phyloP scores from a whole-genome alignment of 2,797 vertebrate species.

The Hydrolagus colliei region DNA sequence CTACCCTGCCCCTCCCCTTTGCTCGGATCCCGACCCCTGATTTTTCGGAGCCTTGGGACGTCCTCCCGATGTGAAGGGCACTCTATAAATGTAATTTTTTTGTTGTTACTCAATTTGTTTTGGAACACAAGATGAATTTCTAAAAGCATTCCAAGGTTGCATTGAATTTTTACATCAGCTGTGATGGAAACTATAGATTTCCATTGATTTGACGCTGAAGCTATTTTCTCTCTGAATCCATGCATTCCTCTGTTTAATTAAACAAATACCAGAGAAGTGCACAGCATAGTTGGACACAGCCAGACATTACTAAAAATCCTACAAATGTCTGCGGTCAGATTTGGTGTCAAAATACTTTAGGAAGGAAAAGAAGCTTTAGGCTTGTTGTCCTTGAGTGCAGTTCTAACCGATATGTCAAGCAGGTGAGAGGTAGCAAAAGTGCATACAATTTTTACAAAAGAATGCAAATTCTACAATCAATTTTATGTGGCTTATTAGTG shows the following conservation, averaged over 20 bases:
- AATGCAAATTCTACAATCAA: not conserved
- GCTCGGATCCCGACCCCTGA: no score
- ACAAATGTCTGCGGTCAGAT: not conserved
- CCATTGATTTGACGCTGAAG: not conserved
- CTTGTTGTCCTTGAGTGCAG: not conserved
- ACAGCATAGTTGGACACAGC: not conserved
- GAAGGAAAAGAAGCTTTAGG: not conserved
- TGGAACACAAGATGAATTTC: no score
- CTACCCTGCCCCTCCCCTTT: no score
- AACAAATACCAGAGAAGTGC: not conserved
- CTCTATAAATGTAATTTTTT: no score
- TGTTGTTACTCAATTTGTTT: no score
- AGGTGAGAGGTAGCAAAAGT: not conserved
- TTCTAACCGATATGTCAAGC: not conserved
- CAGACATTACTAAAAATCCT: not conserved
- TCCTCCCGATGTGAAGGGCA: no score
- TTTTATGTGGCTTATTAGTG: not conserved
- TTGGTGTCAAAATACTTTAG: no score
- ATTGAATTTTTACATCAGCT: not conserved
- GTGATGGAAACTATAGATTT: not conserved
- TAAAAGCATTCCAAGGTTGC: not conserved
- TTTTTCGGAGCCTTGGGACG: no score
- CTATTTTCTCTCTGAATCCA: not conserved
- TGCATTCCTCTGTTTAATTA: not conserved
- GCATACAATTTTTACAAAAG: not conserved